Base-by-base conservation (phyloP, 2,888 invertebrate genomes). In the Lysandra bellargus region DNA sequence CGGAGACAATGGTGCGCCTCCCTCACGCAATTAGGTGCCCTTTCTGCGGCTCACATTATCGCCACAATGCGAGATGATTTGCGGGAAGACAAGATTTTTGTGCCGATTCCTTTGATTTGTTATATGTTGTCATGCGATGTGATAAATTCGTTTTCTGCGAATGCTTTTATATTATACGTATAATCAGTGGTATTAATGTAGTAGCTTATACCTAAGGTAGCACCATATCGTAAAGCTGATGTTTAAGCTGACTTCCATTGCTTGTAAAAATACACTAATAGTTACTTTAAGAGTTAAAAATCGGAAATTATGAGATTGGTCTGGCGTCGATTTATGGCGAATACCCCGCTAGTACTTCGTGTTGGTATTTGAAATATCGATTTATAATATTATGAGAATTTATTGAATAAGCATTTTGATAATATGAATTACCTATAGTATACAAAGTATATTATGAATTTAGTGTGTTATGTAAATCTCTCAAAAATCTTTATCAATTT, bases 41-140 rank as follows among this genome's bases (percentile, higher is more conserved):
- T 94, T 93, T 94, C 92, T 93, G 92, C 90, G 89, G 88, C 86
- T 87, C 89, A 91, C 90, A 93, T 94, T 93, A 93, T 92, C 88
- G 88, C 88, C 85, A 88, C 94, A 94, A 94, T 92, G 90, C 90
- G 87, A 87, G 88, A 91, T 94, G 94, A 94, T 90, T 94, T 93
- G 94, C 94, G 91, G 89, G 91, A 93, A 91, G 87, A 85, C 85
- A 86, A 88, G 90, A 92, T 92, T 90, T 88, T 91, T 92, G 82
- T 86, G 86, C 85, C 86, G 87, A 88, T 88, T 88, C 84, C 84
- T 85, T 86, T 88, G 90, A 91, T 91, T 92, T 90, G 90, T 88
- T 88, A 87, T 86, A 87, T 88, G 85, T 88, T 87, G 87, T 90
- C 91, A 90, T 89, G 88, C 89, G 86, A 88, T 87, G 86, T 84